Conservation (phyloP, 2,113 vertebrate species). For the Ictalurus furcatus region DNA sequence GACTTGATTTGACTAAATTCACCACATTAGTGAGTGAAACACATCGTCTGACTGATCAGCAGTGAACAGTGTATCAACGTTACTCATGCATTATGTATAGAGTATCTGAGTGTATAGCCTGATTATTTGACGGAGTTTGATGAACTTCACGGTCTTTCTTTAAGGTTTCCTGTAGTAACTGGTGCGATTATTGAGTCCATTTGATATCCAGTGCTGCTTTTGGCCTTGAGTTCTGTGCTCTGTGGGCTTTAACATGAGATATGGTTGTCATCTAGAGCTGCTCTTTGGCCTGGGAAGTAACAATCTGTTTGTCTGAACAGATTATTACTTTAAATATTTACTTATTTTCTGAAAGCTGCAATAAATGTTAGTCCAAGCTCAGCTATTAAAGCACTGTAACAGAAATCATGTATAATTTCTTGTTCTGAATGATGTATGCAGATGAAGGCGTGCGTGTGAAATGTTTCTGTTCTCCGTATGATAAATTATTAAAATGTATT, state of each 20-base stretch:
- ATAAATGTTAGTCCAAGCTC: background rate
- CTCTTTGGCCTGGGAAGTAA: background rate
- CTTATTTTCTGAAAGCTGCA: background rate
- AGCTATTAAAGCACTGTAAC: background rate
- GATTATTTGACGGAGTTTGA: background rate
- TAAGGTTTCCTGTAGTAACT: background rate
- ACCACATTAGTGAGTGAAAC: background rate
- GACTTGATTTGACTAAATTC: background rate
- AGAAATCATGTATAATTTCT: background rate
- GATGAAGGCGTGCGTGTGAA: background rate
- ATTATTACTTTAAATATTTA: background rate
- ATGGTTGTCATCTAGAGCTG: background rate
- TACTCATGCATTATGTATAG: background rate
- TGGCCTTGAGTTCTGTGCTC: background rate
- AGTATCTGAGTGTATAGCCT: background rate
- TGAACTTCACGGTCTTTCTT: background rate
- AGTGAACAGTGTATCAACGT: background rate
- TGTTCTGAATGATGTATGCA: slow-evolving; percentile 2
- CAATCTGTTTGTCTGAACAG: background rate
- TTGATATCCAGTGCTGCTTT: background rate
- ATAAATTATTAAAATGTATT: background rate
- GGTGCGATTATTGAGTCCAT: background rate
- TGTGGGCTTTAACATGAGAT: background rate
- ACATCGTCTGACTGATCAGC: background rate
- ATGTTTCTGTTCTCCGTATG: background rate